phyloP scores from a whole-genome alignment of 2,888 invertebrate species.

The Chrysodeixis includens region DNA sequence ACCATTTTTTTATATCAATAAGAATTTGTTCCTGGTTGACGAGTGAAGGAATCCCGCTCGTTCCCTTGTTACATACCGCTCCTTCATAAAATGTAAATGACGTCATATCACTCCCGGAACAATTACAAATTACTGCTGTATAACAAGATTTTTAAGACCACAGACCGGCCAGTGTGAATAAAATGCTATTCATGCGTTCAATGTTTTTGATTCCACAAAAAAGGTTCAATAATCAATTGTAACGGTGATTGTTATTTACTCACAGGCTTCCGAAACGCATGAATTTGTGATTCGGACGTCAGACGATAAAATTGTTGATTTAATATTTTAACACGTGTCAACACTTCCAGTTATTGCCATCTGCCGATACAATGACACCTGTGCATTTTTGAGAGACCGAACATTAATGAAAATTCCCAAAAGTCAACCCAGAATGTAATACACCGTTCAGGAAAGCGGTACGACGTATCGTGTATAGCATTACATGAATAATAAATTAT shows the following conservation, averaged over 20 bases:
- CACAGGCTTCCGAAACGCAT: constrained; percentile 35
- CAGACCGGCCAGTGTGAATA: constrained; percentile 67
- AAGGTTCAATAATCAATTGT: constrained; percentile 61
- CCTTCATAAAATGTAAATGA: constrained; percentile 85
- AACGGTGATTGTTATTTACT: constrained; percentile 66
- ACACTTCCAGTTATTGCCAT: constrained; percentile 63
- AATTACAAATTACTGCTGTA: constrained; percentile 67
- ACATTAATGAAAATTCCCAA: constrained; percentile 57
- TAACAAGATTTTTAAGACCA: constrained; percentile 64
- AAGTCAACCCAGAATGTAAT: constrained; percentile 47
- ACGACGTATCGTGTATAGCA: constrained; percentile 42
- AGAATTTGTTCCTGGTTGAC: constrained; percentile 87
- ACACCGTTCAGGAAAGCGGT: constrained; percentile 35
- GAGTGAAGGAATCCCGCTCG: constrained; percentile 73
- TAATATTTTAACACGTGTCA: constrained; percentile 63
- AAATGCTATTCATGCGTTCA: constrained; percentile 66
- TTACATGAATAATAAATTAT: constrained; percentile 50
- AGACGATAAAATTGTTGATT: constrained; percentile 52
- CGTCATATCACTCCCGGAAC: constrained; percentile 73
- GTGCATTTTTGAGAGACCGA: constrained; percentile 53
- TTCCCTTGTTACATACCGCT: constrained; percentile 77
- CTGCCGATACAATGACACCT: constrained; percentile 61
- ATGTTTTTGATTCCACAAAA: constrained; percentile 56
- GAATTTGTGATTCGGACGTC: constrained; percentile 36
- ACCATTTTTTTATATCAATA: constrained; percentile 75